A percentile compares a stretch with the other conserved stretches of the same genome.
These are phyloP conservation scores for Hyla sarda DNA, from an alignment of 2,113 vertebrate genomes.

Conservation along the genomic window DNA sequence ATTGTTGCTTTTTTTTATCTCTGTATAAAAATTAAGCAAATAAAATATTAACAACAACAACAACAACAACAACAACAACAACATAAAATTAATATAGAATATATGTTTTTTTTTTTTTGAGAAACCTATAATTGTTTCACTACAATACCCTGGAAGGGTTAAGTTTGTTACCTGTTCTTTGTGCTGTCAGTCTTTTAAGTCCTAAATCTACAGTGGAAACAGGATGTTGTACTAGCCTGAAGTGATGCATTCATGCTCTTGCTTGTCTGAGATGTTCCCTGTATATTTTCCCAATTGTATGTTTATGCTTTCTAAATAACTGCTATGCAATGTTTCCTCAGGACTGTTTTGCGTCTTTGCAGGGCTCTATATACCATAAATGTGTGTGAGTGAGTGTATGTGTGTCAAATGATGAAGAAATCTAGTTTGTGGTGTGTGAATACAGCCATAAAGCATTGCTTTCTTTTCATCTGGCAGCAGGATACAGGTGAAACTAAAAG, in stretches of 20 bases:
- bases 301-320: neutral
- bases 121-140: neutral
- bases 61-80: no score
- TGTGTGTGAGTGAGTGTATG: no score
- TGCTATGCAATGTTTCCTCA: neutral
- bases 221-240: conserved; percentile 1
- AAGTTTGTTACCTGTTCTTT: neutral
- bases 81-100: neutral
- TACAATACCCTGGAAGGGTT: neutral
- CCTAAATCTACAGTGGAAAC: conserved; percentile 24
- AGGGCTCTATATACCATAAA: no score
- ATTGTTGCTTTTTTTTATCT: no score
- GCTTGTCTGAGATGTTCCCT: neutral
- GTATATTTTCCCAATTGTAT: neutral
- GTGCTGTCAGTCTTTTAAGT: neutral
- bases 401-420: no score
- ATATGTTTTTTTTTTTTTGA: neutral
- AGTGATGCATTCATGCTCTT: neutral
- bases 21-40: no score
- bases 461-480: no score
- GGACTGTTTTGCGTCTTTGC: neutral
- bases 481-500: no score
- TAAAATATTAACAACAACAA: no score
- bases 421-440: no score
- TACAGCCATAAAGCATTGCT: no score